These are phyloP conservation scores for Lophius piscatorius DNA, from an alignment of 2,113 vertebrate genomes.

Conservation along the genomic window DNA sequence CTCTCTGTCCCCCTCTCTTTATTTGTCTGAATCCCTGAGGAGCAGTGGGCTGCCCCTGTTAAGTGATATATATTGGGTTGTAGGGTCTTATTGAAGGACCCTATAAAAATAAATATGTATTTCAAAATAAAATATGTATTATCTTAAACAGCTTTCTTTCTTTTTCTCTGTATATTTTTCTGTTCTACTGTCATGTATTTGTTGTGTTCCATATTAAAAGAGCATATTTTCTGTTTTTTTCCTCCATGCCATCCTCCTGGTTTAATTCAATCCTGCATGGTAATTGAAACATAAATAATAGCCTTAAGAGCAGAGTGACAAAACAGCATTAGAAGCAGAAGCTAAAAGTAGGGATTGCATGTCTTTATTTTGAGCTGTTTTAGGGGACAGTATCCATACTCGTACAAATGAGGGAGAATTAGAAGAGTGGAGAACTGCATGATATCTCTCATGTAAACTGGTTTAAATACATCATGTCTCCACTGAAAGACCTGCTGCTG, in stretches of 20 bases:
- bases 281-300: slow-evolving; percentile 29
- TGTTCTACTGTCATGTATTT: background rate
- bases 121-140: too few relatives aligned
- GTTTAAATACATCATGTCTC: slow-evolving; percentile 67
- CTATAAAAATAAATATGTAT: too few relatives aligned
- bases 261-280: slow-evolving; percentile 27
- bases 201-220: too few relatives aligned
- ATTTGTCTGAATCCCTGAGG: too few relatives aligned
- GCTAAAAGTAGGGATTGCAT: slow-evolving; percentile 27
- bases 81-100: too few relatives aligned
- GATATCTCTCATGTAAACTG: slow-evolving; percentile 51
- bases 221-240: background rate
- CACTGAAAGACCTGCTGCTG: slow-evolving; percentile 48
- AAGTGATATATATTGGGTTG: too few relatives aligned
- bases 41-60: too few relatives aligned
- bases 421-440: slow-evolving; percentile 34
- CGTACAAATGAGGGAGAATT: slow-evolving; percentile 33
- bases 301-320: background rate
- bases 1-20: too few relatives aligned
- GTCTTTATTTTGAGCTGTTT: slow-evolving; percentile 48
- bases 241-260: background rate
- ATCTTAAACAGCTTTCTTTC: background rate
- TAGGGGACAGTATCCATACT: slow-evolving; percentile 12
- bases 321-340: background rate
- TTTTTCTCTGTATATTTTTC: background rate